Evolutionary conservation across 2,797 vertebrate species (phyloP), one percentile per base, ranked within the genome.

Genomic region (Ptychobarbus kaznakovi): DNA sequence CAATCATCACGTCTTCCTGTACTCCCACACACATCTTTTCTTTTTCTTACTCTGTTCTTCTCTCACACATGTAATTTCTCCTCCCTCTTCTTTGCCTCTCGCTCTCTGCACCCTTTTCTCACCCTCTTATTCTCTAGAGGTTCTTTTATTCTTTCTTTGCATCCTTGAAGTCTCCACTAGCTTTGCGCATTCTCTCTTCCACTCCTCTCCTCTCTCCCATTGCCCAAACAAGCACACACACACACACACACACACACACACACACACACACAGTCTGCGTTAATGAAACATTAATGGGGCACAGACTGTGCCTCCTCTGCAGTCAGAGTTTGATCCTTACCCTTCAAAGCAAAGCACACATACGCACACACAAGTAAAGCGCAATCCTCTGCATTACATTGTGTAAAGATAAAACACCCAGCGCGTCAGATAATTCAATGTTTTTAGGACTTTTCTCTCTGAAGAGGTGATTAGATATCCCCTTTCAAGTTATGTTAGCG

Each of bases 201-300:
- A 22, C 44, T 53, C 42, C n/a, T 32, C 32, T 58, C 8, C 51
- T 78, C 51, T 61, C 40, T 35, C 42, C 77, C 28, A 25, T 80
- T 46, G 68, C 68, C 68, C 68, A 85, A 80, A 80, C 70, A 70
- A 65, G 77, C 15, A 7, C 3, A 0, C 69, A 12, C 42, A 73
- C 40, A 15, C 69, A 72, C 74, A 56, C 51, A 58, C 28, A 38
- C 38, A 38, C 38, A 77, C 75, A 51, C 70, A 75, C 42, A 42
- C 20, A 38, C 46, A 72, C 72, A 76, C 68, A 53, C 63, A 51
- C 68, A 80, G 40, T 61, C 75, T 74, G 56, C 11, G 42, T 85
- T 85, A 85, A 85, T 85, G 77, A 85, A 85, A 85, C 76, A 85
- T 85, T 85, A 85, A 85, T 85, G 84, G 84, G 77, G 68, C 58